Evolutionary conservation across 2,888 invertebrate genomes (phyloP), one percentile per base, ranked within the genome.

Genomic region (Monochamus alternatus): DNA sequence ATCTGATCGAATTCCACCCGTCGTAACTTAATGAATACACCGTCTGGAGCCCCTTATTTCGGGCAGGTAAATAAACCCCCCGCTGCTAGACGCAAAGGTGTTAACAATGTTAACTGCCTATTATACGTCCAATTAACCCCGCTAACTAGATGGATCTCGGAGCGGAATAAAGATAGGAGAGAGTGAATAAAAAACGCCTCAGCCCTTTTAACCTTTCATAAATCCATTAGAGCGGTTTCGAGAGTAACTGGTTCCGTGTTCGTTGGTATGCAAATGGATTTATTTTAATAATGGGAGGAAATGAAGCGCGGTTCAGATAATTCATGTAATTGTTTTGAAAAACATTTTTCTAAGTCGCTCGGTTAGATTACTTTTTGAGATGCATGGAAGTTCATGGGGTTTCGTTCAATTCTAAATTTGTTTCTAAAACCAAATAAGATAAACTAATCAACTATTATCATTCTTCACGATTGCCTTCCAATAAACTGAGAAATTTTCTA

Each of bases 51-150:
- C 55, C n/a, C 10, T 10, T 60, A 62, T 47, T 30, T 51, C 22
- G 14, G 38, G 9, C 52, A 71, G 70, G 51, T 60, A 71, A 62
- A 62, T 51, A 62, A 71, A 71, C 52, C 51, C 62, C 65, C 64
- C 58, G 58, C 14, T 64, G 58, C 47, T 59, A 73, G 44, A 55
- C 64, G 12, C 51, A 73, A 63, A 73, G 67, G 75, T 75, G 75
- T 75, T 72, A 75, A 75, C 75, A 64, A 43, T 67, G 73, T 75
- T 75, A 60, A 73, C 65, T 75, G 73, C 60, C 75, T 73, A 75
- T 75, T 75, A 65, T 63, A 69, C 60, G 72, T 73, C 73, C 75
- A 75, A 75, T 75, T 73, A 75, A 64, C 55, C 38, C 68, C 43
- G 47, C 52, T 44, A 66, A 66, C 66, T 52, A 52, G 51, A 52